These are phyloP conservation scores for Eretmochelys imbricata DNA, from an alignment of 2,113 vertebrate genomes.

Conservation along the genomic window DNA sequence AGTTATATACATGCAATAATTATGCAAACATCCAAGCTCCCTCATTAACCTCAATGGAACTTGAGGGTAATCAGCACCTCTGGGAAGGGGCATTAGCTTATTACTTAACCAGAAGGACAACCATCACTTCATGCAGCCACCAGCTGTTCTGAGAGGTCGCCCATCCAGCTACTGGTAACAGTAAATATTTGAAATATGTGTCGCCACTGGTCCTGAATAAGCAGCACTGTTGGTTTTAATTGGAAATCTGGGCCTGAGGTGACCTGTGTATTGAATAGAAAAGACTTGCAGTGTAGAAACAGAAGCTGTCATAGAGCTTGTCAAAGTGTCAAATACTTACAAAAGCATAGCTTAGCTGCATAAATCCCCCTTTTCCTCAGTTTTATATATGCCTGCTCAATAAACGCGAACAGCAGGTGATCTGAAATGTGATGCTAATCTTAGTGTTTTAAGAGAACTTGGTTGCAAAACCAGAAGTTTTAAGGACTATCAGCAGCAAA, in stretches of 20 bases:
- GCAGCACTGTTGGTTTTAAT: neutral
- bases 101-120: conserved; percentile 29
- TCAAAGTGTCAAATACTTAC: neutral
- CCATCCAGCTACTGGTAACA: neutral
- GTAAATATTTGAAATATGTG: neutral
- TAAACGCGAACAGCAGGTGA: neutral
- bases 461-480: neutral
- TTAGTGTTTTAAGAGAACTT: neutral
- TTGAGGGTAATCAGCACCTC: conserved; percentile 30
- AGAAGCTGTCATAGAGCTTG: neutral
- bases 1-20: neutral
- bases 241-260: neutral
- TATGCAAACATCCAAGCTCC: neutral
- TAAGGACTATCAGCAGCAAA: neutral
- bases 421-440: neutral
- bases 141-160: neutral
- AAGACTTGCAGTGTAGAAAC: neutral
- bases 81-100: conserved; percentile 14
- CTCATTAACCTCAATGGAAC: neutral
- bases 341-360: neutral
- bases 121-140: neutral
- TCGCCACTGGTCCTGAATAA: neutral
- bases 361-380: neutral
- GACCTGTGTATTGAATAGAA: neutral
- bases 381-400: neutral